Evolutionary conservation across 2,113 vertebrate species (phyloP).

Genomic region (Oncorhynchus kisutch): DNA sequence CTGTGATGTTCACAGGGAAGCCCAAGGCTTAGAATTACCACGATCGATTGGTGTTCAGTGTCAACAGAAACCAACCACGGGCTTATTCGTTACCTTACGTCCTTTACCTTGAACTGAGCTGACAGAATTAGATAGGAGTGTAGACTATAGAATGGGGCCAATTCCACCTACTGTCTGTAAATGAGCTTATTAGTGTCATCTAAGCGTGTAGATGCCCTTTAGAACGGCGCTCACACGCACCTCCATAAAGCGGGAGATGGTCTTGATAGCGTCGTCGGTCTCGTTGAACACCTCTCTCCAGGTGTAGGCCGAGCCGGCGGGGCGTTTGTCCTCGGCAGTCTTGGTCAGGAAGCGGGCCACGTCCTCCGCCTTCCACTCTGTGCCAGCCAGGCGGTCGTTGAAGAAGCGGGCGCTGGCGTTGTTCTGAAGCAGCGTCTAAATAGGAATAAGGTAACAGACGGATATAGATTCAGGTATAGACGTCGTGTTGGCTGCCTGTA

Average conservation of each 20-base stretch:
- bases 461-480: neutral
- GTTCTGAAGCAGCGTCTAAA: conserved; percentile 85
- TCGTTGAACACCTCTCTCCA: conserved; percentile 94
- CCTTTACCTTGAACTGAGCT: too few species aligned
- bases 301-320: conserved; percentile 76
- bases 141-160: too few species aligned
- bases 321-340: conserved; percentile 68
- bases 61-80: too few species aligned
- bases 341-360: conserved; percentile 85
- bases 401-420: conserved; percentile 79
- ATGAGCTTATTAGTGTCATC: too few species aligned
- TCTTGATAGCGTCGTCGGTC: conserved; percentile 85
- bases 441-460: neutral
- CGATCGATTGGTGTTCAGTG: too few species aligned
- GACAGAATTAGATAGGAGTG: too few species aligned
- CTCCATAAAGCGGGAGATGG: conserved; percentile 96
- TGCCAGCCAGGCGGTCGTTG: conserved; percentile 73
- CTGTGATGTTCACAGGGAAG: too few species aligned
- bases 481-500: too few species aligned
- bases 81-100: too few species aligned
- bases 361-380: conserved; percentile 83
- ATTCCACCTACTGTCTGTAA: too few species aligned
- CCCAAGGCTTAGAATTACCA: too few species aligned
- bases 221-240: conserved; percentile 54
- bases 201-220: too few species aligned